Conservation (phyloP, 1,140 invertebrate species). For the Dufourea novaeangliae region DNA sequence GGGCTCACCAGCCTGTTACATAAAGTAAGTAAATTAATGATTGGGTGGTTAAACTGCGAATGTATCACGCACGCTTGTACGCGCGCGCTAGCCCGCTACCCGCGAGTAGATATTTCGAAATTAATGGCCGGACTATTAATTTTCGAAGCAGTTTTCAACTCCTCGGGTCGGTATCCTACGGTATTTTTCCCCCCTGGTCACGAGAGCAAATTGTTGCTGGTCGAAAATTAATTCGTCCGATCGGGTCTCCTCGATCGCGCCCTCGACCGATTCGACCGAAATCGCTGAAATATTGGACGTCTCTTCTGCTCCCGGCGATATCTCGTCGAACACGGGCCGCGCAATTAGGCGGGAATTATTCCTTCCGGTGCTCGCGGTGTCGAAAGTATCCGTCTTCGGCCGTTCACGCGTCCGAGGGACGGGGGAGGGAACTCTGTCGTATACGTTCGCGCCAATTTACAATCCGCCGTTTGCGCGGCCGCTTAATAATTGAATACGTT, state of each 20-base stretch:
- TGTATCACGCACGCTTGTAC: constrained; percentile 32
- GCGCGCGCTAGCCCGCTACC: no score
- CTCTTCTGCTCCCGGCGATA: neutral
- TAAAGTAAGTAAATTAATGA: constrained; percentile 52
- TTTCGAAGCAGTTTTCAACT: constrained; percentile 62
- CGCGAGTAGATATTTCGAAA: constrained; percentile 49
- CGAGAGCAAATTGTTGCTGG: constrained; percentile 6
- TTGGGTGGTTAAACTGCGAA: constrained; percentile 50
- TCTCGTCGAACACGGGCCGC: neutral
- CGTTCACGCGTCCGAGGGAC: no score
- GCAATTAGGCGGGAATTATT: constrained; percentile 35
- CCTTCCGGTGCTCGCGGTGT: constrained; percentile 26
- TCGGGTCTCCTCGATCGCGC: constrained; percentile 9
- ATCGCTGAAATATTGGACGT: constrained; percentile 34
- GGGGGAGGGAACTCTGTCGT: neutral
- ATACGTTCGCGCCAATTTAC: constrained; percentile 17
- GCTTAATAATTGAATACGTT: constrained; percentile 12
- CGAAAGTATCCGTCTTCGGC: neutral
- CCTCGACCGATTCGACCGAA: constrained; percentile 28
- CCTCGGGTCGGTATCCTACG: constrained; percentile 27
- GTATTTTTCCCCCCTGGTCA: constrained; percentile 19
- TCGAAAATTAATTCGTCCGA: constrained; percentile 28
- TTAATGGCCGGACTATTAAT: constrained; percentile 55
- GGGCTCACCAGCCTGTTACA: constrained; percentile 35
- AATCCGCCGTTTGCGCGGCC: neutral